phyloP scores from a whole-genome alignment of 2,113 vertebrate genomes.

The Antennarius striatus region DNA sequence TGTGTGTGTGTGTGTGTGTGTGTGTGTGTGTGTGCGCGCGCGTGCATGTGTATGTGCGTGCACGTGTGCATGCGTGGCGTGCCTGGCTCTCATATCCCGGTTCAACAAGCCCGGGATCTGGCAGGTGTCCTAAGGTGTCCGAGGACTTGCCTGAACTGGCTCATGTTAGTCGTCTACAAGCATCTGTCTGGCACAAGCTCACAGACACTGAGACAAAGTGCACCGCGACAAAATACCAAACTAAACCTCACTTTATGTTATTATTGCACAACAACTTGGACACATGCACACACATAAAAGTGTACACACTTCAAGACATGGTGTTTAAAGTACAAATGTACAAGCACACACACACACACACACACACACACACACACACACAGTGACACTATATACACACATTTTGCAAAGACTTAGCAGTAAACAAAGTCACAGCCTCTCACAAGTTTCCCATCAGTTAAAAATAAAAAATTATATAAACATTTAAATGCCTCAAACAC shows the following conservation, averaged over 20 bases:
- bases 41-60: too few relatives aligned
- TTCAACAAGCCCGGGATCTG: conserved; percentile 46
- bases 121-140: conserved; percentile 48
- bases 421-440: background rate
- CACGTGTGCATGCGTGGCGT: too few relatives aligned
- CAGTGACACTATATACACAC: too few relatives aligned
- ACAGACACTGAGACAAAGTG: conserved; percentile 10
- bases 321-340: conserved; percentile 8
- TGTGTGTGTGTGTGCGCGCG: too few relatives aligned
- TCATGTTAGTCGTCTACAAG: conserved; percentile 16
- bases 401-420: too few relatives aligned
- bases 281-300: background rate
- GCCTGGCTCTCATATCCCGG: conserved; percentile 40
- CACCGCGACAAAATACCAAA: conserved; percentile 33
- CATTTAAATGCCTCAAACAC: too few relatives aligned
- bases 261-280: conserved; percentile 60
- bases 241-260: conserved; percentile 29
- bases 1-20: too few relatives aligned
- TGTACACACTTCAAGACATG: conserved; percentile 16
- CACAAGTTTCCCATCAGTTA: background rate
- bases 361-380: conserved; percentile 6
- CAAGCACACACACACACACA: conserved; percentile 1
- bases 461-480: too few relatives aligned
- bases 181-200: conserved; percentile 46
- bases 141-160: conserved; percentile 66